Conservation (phyloP, 1,140 invertebrate genomes). For the Pentalonia nigronervosa region DNA sequence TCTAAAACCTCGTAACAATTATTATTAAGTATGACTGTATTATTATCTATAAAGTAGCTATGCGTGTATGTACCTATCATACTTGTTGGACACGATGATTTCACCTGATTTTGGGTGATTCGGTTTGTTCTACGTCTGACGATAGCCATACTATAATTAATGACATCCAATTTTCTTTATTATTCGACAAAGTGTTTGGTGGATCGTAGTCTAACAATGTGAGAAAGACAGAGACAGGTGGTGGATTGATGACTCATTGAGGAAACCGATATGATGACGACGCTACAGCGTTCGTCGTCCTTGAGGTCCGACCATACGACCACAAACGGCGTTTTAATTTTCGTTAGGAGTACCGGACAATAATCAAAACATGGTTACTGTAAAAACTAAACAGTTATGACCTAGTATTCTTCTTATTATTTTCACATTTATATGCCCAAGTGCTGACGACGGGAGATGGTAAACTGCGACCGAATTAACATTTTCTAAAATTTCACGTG, state of each 20-base stretch:
- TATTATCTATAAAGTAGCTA: neutral
- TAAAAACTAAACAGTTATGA: too few relatives aligned
- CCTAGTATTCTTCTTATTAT: too few relatives aligned
- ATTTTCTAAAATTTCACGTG: too few relatives aligned
- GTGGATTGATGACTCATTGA: neutral
- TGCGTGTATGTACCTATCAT: too few relatives aligned
- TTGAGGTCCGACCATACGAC: neutral
- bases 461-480: too few relatives aligned
- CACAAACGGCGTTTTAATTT: neutral
- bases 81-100: too few relatives aligned
- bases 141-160: neutral
- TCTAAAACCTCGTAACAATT: neutral
- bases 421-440: too few relatives aligned
- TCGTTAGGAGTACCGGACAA: too few relatives aligned
- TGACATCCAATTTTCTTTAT: neutral
- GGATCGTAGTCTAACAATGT: neutral
- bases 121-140: neutral
- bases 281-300: neutral
- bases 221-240: neutral
- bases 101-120: too few relatives aligned
- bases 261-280: neutral
- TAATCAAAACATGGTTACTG: too few relatives aligned
- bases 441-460: too few relatives aligned
- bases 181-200: neutral
- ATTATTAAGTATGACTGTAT: neutral